Base-by-base conservation (phyloP, 2,797 vertebrate genomes). In the Geotrypetes seraphini region DNA sequence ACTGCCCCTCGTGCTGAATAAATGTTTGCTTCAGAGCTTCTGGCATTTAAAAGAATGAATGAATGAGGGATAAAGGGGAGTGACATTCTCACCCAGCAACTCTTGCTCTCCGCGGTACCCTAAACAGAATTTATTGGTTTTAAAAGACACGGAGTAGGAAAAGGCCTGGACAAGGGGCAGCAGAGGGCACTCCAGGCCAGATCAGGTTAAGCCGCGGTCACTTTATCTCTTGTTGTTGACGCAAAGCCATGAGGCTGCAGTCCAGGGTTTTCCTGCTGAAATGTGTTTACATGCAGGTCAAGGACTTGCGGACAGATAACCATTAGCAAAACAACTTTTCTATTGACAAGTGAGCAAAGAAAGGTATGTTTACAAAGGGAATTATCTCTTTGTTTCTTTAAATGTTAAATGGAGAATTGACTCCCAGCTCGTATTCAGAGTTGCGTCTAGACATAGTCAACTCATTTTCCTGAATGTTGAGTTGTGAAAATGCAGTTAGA, bases 281-380 rank as follows among this genome's bases (percentile, higher is more conserved):
- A 86, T 69, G 63, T 93, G 89, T 95, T 94, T 94, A 91, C 89
- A 92, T 86, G 74, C 76, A 79, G 92, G 90, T 96, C 92, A 96
- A 94, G 92, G 89, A 91, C 90, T 91, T 85, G 72, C 69, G 82
- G 83, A 89, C 83, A 92, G 90, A 95, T 91, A 90, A 89, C 84
- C 86, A 87, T 89, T 91, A 90, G 82, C 84, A 87, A 85, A 91
- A 87, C 88, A 86, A 86, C 73, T 73, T 75, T 76, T 63, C 79
- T 75, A 74, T 78, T 75, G 71, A 73, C 73, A 78, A 63, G 61
- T 61, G 69, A 66, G 53, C 39, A 55, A 53, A 71, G 72, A 51
- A 68, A 68, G 72, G 55, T 13, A 33, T 56, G 17, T 63, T 70
- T 70, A 63, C 70, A 47, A 63, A 77, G 66, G n/a, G 62, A 73